Percentiles rank a stretch among this genome's conserved stretches.
Conservation (phyloP, 2,888 invertebrate species). For the Cantharis flavilabris region DNA sequence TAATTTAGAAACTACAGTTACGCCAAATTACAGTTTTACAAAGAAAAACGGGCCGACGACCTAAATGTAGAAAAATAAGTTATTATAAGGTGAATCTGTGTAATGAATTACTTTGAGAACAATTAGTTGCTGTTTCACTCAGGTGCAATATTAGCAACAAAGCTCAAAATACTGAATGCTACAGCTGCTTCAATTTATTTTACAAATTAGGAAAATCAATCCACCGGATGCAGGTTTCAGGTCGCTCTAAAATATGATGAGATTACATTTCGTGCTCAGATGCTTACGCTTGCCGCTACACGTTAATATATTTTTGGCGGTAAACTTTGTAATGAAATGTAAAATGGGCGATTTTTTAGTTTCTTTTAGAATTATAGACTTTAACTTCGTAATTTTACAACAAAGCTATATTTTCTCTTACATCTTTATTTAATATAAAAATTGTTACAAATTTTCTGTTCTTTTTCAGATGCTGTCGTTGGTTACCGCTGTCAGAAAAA, state of each 20-base stretch:
- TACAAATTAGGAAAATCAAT: slow-evolving; percentile 42
- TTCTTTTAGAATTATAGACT: not conserved
- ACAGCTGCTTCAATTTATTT: slow-evolving; percentile 40
- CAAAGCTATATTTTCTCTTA: not conserved
- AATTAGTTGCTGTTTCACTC: slow-evolving; percentile 2
- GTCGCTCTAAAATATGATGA: slow-evolving; percentile 38
- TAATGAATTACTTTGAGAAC: not conserved
- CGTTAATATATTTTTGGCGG: not conserved
- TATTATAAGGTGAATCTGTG: not conserved
- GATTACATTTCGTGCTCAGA: slow-evolving; percentile 37
- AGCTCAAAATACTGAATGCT: slow-evolving; percentile 22
- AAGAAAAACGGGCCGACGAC: not conserved
- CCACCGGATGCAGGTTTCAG: slow-evolving; percentile 29
- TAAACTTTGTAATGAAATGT: slow-evolving; percentile 16
- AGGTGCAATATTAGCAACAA: slow-evolving; percentile 15
- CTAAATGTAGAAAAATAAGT: not conserved
- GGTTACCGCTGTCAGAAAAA: not conserved
- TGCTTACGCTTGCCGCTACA: slow-evolving; percentile 25
- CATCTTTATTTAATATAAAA: not conserved
- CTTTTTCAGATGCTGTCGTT: not conserved
- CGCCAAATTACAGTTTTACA: not conserved
- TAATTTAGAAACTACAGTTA: not conserved
- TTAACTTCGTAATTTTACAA: not conserved
- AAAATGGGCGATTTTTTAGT: slow-evolving; percentile 20
- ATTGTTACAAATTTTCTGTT: not conserved